A percentile compares a stretch with the other conserved stretches of the same genome.
These are phyloP conservation scores for Xenentodon cancila DNA, from an alignment of 2,797 vertebrate species.

Conservation along the genomic window DNA sequence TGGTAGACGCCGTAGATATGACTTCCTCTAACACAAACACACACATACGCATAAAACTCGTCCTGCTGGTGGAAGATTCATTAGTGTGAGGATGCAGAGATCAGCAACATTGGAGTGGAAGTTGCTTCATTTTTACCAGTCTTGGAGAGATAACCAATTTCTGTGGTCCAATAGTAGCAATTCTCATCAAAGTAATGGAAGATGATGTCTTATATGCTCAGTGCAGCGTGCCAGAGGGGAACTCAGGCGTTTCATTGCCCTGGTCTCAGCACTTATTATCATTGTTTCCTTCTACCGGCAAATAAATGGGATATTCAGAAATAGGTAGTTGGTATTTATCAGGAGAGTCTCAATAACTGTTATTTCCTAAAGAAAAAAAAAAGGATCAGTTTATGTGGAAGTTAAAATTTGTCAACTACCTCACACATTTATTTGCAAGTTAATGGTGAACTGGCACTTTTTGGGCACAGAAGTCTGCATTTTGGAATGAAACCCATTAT, in stretches of 20 bases:
- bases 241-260: constrained; percentile 51
- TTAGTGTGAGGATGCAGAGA: constrained; percentile 73
- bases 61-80: constrained; percentile 72
- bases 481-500: too few relatives aligned
- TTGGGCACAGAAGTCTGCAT: too few relatives aligned
- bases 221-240: constrained; percentile 42
- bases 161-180: constrained; percentile 63
- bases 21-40: constrained; percentile 29
- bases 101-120: constrained; percentile 71
- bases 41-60: constrained; percentile 15
- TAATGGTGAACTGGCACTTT: not conserved
- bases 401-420: not conserved
- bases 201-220: constrained; percentile 60
- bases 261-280: constrained; percentile 47
- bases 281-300: constrained; percentile 50
- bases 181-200: constrained; percentile 73
- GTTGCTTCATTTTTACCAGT: constrained; percentile 77
- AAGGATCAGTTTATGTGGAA: not conserved
- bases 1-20: constrained; percentile 54
- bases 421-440: not conserved
- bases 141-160: constrained; percentile 47
- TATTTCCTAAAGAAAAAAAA: not conserved
- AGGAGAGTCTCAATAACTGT: not conserved
- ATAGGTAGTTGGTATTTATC: not conserved
- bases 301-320: constrained; percentile 36